phyloP scores from a whole-genome alignment of 2,113 vertebrate genomes.

The Thamnaconus septentrionalis region DNA sequence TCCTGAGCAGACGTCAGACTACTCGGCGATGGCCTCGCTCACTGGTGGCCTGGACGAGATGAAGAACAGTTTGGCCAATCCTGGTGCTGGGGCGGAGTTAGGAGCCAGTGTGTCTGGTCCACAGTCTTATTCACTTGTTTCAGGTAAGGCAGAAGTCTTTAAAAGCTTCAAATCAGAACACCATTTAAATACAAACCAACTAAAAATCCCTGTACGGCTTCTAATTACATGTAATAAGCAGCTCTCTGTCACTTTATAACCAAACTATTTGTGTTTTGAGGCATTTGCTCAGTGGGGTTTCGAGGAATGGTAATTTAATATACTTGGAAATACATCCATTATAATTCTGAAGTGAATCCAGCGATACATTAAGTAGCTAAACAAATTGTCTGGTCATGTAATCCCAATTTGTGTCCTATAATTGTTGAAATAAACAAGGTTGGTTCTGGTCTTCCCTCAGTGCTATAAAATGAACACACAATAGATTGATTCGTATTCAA shows the following conservation, averaged over 20 bases:
- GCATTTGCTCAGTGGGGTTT: too few relatives aligned
- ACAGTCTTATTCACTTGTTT: conserved; percentile 93
- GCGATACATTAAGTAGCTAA: too few relatives aligned
- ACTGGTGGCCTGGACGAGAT: conserved; percentile 96
- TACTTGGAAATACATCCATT: too few relatives aligned
- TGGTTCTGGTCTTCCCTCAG: background rate
- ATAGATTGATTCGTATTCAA: conserved; percentile 34
- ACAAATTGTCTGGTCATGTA: too few relatives aligned
- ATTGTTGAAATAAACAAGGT: background rate
- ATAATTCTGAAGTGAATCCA: too few relatives aligned
- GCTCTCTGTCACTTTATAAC: too few relatives aligned
- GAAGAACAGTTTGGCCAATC: conserved; percentile 93
- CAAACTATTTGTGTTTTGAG: too few relatives aligned
- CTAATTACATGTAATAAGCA: background rate
- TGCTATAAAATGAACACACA: conserved; percentile 8
- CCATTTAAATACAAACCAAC: background rate
- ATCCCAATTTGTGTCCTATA: background rate
- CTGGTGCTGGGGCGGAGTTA: conserved; percentile 85
- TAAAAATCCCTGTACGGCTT: background rate
- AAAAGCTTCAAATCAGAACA: background rate
- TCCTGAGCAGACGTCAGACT: conserved; percentile 86
- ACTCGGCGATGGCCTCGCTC: conserved; percentile 94
- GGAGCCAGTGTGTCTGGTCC: conserved; percentile 88
- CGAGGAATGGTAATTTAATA: too few relatives aligned
- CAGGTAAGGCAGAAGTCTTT: conserved; percentile 79